A percentile compares a stretch with the other conserved stretches of the same genome.
Evolutionary conservation across 2,113 vertebrate genomes (phyloP).

Genomic region (Macaca nemestrina): DNA sequence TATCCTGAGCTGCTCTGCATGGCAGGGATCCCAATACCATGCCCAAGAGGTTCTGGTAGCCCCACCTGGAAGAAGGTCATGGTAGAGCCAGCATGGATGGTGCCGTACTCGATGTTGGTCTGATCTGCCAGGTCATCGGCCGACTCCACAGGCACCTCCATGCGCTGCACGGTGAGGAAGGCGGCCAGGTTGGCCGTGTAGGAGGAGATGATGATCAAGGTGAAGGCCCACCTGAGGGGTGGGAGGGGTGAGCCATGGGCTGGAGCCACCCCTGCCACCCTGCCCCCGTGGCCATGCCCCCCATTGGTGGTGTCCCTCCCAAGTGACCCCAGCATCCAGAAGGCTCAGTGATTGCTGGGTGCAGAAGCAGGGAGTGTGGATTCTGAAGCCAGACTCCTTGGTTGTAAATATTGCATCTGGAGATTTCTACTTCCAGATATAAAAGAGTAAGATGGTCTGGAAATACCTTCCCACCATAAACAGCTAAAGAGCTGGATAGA

Average conservation of each 20-base stretch:
- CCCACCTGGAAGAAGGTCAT: constrained; percentile 98
- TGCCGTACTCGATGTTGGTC: constrained; percentile 97
- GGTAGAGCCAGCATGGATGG: constrained; percentile 95
- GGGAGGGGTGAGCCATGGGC: constrained; percentile 28
- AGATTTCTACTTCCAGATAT: background rate
- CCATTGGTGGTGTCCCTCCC: too few species aligned
- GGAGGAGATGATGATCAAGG: constrained; percentile 97
- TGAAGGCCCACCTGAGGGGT: constrained; percentile 94
- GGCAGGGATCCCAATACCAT: accelerated
- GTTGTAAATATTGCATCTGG: background rate
- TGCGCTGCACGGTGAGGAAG: constrained; percentile 95
- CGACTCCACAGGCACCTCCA: constrained; percentile 95
- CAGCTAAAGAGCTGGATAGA: background rate
- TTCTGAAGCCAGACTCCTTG: background rate
- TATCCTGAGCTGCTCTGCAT: background rate
- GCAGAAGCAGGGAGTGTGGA: background rate
- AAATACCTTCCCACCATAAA: background rate
- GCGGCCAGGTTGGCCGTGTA: constrained; percentile 97
- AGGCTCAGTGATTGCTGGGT: background rate
- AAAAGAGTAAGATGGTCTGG: background rate
- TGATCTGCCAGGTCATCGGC: constrained; percentile 94
- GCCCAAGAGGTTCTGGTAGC: accelerated
- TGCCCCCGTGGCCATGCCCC: background rate
- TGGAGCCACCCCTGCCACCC: background rate
- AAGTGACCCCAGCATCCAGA: background rate